Evolutionary conservation across 2,113 vertebrate genomes (phyloP).

Genomic region (Bufo gargarizans): DNA sequence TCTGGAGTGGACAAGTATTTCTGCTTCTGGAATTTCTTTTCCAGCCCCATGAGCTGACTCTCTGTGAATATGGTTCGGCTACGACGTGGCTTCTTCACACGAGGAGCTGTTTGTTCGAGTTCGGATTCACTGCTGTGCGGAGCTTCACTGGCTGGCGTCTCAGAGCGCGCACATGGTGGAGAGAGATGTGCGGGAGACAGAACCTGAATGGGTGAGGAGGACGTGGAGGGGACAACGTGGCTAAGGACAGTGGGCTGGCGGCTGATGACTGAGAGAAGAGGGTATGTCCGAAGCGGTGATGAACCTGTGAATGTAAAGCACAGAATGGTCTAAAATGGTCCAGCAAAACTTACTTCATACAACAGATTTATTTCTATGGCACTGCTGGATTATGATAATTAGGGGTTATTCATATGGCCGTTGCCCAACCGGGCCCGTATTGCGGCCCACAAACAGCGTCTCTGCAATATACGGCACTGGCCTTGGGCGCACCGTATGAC

Average conservation of each 20-base stretch:
- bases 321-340: not conserved
- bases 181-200: conserved; percentile 69
- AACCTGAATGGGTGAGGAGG: conserved; percentile 62
- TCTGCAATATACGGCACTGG: too few species aligned
- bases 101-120: conserved; percentile 78
- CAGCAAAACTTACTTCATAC: not conserved
- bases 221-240: conserved; percentile 74
- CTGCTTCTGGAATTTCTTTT: conserved; percentile 99
- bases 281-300: conserved; percentile 84
- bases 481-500: too few species aligned
- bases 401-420: too few species aligned
- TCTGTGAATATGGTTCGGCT: conserved; percentile 98
- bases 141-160: conserved; percentile 74
- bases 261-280: conserved; percentile 90
- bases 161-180: conserved; percentile 60
- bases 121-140: conserved; percentile 92
- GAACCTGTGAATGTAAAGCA: conserved; percentile 75
- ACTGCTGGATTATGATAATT: too few species aligned
- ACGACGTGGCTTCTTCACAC: conserved; percentile 90
- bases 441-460: too few species aligned
- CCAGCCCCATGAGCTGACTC: conserved; percentile 96
- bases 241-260: conserved; percentile 81
- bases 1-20: conserved; percentile 98
- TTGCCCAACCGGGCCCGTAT: too few species aligned
- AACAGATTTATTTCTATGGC: not conserved